These are phyloP conservation scores for Cotesia congregata DNA, from an alignment of 2,888 invertebrate species.

Conservation along the genomic window DNA sequence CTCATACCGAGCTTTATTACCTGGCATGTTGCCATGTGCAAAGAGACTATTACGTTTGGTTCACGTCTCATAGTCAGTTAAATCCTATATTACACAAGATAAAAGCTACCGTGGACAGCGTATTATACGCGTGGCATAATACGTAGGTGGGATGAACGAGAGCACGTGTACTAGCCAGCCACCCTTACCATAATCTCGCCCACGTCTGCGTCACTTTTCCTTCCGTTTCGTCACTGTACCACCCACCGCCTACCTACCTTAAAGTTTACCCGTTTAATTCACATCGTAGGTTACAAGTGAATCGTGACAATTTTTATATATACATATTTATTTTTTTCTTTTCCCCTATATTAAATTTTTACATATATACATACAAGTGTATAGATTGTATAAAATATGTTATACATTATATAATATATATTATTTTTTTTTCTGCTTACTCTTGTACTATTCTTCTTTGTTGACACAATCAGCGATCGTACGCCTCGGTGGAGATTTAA, in stretches of 20 bases:
- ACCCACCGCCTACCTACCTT: slow-evolving; percentile 18
- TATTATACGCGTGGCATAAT: slow-evolving; percentile 21
- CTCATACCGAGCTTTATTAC: neutral
- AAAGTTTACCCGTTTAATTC: slow-evolving; percentile 19
- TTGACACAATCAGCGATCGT: slow-evolving; percentile 13
- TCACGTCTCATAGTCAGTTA: neutral
- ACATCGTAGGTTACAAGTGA: slow-evolving; percentile 7
- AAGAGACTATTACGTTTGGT: neutral
- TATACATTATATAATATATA: too few relatives aligned
- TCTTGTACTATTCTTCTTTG: slow-evolving; percentile 20
- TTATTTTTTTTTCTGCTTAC: slow-evolving; percentile 36
- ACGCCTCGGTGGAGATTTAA: slow-evolving; percentile 39
- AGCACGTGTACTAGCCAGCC: slow-evolving; percentile 14
- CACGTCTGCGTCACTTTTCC: slow-evolving; percentile 23
- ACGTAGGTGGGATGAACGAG: slow-evolving; percentile 18
- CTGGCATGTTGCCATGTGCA: slow-evolving; percentile 16
- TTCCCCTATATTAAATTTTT: slow-evolving; percentile 20
- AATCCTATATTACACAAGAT: neutral
- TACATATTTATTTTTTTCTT: neutral
- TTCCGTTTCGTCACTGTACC: slow-evolving; percentile 27
- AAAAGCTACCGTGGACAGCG: slow-evolving; percentile 17
- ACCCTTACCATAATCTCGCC: slow-evolving; percentile 10
- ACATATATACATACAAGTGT: slow-evolving; percentile 28
- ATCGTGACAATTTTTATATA: slow-evolving; percentile 15
- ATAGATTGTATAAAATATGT: too few relatives aligned